Evolutionary conservation across 37 sponge, comb jelly and placozoan species (phyloP), one percentile per base, ranked within the genome.

Genomic region (Axinella damicornis): DNA sequence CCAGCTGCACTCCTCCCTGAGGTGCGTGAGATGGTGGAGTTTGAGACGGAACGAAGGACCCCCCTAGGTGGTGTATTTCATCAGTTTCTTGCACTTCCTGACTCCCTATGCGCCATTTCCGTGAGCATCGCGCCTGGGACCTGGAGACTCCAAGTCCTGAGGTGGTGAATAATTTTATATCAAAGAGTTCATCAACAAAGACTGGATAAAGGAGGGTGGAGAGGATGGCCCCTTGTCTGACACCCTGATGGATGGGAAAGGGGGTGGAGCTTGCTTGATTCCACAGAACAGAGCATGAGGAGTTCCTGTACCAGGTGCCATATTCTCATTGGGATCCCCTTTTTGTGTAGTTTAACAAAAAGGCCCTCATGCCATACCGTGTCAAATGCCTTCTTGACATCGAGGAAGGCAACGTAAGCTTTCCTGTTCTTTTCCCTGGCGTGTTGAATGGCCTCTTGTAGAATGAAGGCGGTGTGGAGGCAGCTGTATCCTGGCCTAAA

Each of bases 321-420:
- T 2, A 69, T 25, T 9, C 4, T 36, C 30, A n/a, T 30, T 28
- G 34, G 5, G 13, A 69, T 30, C 5, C 69, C 69, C 69, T 69
- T 69, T 9, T 36, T 35, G 27, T 69, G 12, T n/a, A 69, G 5
- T 12, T 69, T 69, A 5, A 69, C 30, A 20, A 69, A 21, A 2
- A 69, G 69, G 21, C 69, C 69, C 22, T n/a, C 69, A 16, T 69
- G 69, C 69, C 34, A 69, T 35, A 69, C 37, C 62, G 25, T 61
- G 25, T 61, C 12, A 14, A 61, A 61, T 61, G 62, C 62, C 14
- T 61, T 61, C 62, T 69, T 25, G 37, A 12, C 34, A 69, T 69
- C 69, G 9, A 69, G 69, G 16, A 69, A 69, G 69, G 69, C 69
- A 69, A 31, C 69, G 13, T 36, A 69, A 2, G 33, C 37, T 21